phyloP scores from a whole-genome alignment of 2,797 vertebrate genomes.

The Phaenicophaeus curvirostris region DNA sequence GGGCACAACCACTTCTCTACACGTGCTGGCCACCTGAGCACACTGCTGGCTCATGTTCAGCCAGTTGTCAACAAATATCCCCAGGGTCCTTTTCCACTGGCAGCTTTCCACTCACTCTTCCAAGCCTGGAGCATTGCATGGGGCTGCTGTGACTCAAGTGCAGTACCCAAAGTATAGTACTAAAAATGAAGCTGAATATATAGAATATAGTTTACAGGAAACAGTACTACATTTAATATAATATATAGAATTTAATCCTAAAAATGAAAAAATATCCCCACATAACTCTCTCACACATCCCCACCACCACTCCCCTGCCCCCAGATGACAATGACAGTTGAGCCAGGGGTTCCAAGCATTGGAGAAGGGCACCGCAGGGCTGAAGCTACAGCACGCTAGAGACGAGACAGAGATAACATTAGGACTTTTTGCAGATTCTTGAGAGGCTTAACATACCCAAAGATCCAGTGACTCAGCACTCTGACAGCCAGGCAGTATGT shows the following conservation, averaged over 20 bases:
- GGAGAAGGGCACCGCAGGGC: neutral
- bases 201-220: too few relatives aligned
- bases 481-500: neutral
- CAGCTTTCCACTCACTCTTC: too few relatives aligned
- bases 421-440: neutral
- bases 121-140: too few relatives aligned
- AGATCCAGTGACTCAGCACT: neutral
- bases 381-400: neutral
- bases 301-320: rapidly evolving
- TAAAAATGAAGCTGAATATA: too few relatives aligned
- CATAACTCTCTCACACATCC: neutral
- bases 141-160: too few relatives aligned
- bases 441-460: neutral
- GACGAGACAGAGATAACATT: neutral
- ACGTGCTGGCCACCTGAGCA: too few relatives aligned
- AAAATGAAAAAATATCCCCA: neutral
- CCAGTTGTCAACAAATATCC: too few relatives aligned
- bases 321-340: rapidly evolving
- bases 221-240: too few relatives aligned
- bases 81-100: too few relatives aligned
- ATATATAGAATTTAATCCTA: neutral
- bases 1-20: too few relatives aligned
- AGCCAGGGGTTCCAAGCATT: neutral
- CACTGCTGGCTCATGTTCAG: too few relatives aligned
- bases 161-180: too few relatives aligned